Percentiles rank a stretch among this genome's conserved stretches.
phyloP scores from a whole-genome alignment of 2,113 vertebrate species.

The Mobula birostris region DNA sequence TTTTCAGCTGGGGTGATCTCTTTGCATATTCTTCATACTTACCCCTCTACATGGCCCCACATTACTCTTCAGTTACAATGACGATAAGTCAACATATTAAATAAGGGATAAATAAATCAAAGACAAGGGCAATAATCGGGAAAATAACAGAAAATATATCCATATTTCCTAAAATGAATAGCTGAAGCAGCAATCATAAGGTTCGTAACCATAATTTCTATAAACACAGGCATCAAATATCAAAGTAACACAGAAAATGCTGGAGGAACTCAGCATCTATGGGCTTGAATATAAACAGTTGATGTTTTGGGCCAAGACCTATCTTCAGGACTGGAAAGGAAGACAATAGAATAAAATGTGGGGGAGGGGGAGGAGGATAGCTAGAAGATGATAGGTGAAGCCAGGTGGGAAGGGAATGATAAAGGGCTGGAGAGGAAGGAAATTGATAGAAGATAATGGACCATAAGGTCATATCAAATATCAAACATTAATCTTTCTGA shows the following conservation, averaged over 20 bases:
- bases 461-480: not conserved
- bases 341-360: too few relatives aligned
- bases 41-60: not conserved
- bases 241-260: too few relatives aligned
- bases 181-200: not conserved
- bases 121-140: not conserved
- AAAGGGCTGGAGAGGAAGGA: too few relatives aligned
- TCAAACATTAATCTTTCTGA: slow-evolving; percentile 25
- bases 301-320: too few relatives aligned
- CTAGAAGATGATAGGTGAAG: too few relatives aligned
- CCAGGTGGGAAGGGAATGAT: too few relatives aligned
- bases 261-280: too few relatives aligned
- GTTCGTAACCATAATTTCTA: not conserved
- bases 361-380: too few relatives aligned
- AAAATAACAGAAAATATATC: not conserved
- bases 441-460: too few relatives aligned
- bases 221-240: not conserved
- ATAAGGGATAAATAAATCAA: slow-evolving; percentile 2
- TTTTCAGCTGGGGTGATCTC: slow-evolving; percentile 21
- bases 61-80: not conserved
- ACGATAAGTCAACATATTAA: not conserved
- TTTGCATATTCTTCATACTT: slow-evolving; percentile 11
- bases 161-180: slow-evolving; percentile 22
- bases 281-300: too few relatives aligned
- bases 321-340: too few relatives aligned